Conservation (phyloP, 2,797 vertebrate genomes). For the Otus scops region DNA sequence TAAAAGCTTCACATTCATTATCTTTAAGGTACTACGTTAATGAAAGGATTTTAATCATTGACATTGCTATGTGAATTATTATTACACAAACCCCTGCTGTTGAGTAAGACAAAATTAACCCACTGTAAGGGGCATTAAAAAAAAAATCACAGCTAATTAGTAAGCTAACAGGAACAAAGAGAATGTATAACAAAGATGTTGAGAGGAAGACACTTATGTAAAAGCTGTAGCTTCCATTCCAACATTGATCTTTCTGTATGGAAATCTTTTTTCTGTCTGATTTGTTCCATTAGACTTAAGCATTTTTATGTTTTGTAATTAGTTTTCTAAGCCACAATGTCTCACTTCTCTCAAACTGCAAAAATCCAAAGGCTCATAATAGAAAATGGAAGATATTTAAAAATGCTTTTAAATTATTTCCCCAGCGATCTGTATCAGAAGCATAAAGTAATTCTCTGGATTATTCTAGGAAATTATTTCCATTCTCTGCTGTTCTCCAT, state of each 20-base stretch:
- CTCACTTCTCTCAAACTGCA: slow-evolving; percentile 74
- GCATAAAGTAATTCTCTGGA: slow-evolving; percentile 75
- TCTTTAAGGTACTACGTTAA: slow-evolving; percentile 82
- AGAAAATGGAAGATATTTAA: slow-evolving; percentile 80
- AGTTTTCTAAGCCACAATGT: slow-evolving; percentile 77
- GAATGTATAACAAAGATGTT: slow-evolving; percentile 73
- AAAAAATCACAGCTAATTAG: slow-evolving; percentile 80
- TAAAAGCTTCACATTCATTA: slow-evolving; percentile 78
- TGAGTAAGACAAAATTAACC: slow-evolving; percentile 84
- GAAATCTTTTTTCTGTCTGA: slow-evolving; percentile 65
- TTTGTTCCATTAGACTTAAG: slow-evolving; percentile 73
- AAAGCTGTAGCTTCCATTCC: slow-evolving; percentile 56
- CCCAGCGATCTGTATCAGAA: slow-evolving; percentile 79
- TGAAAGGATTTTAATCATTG: slow-evolving; percentile 84
- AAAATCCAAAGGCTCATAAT: slow-evolving; percentile 81
- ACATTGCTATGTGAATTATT: slow-evolving; percentile 81
- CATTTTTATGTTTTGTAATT: slow-evolving; percentile 82
- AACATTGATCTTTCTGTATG: slow-evolving; percentile 56
- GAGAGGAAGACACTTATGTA: slow-evolving; percentile 62
- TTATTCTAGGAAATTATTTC: slow-evolving; percentile 80
- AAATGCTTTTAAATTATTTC: slow-evolving; percentile 84
- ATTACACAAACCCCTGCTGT: slow-evolving; percentile 83
- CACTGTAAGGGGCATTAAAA: slow-evolving; percentile 79
- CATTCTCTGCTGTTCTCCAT: slow-evolving; percentile 54
- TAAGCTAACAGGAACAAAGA: slow-evolving; percentile 80